Evolutionary conservation across 2,797 vertebrate genomes (phyloP).

Genomic region (Acanthurus leucopareius): DNA sequence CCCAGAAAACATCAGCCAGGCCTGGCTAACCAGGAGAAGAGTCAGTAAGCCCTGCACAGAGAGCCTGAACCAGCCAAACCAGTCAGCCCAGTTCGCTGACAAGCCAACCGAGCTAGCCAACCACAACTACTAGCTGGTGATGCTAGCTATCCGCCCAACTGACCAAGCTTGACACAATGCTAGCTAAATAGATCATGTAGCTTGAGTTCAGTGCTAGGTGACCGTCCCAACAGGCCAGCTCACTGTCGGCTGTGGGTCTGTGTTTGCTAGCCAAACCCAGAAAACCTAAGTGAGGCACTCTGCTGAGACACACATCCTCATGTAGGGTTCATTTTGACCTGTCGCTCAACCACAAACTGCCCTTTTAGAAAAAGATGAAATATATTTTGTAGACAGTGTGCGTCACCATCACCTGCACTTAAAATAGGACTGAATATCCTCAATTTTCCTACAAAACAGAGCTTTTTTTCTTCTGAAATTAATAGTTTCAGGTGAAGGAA

Average conservation of each 20-base stretch:
- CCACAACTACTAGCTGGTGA: slow-evolving; percentile 27
- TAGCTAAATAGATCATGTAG: slow-evolving; percentile 60
- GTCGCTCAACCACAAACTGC: slow-evolving; percentile 43
- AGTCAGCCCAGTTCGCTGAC: slow-evolving; percentile 54
- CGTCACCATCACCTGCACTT: slow-evolving; percentile 19
- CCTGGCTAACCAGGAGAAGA: slow-evolving; percentile 47
- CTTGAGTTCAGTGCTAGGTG: slow-evolving; percentile 47
- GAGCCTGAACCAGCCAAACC: slow-evolving; percentile 63
- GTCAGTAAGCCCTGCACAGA: slow-evolving; percentile 41
- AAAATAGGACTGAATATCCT: slow-evolving; percentile 2
- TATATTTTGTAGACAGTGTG: slow-evolving; percentile 42
- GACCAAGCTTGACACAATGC: slow-evolving; percentile 49
- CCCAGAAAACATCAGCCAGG: slow-evolving; percentile 51
- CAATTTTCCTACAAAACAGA: background rate
- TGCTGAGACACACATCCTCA: slow-evolving; percentile 27
- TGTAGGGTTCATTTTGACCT: slow-evolving; percentile 50
- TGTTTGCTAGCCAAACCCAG: slow-evolving; percentile 16
- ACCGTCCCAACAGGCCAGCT: slow-evolving; percentile 26
- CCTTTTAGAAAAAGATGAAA: slow-evolving; percentile 44
- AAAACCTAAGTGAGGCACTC: slow-evolving; percentile 41
- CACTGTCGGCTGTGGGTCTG: slow-evolving; percentile 16
- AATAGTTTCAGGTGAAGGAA: slow-evolving; percentile 20
- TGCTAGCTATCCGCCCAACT: slow-evolving; percentile 52
- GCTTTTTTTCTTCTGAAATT: background rate
- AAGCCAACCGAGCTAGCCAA: slow-evolving; percentile 44